These are phyloP conservation scores for Apostichopus leukothele DNA, from an alignment of 53 echinoderm and acorn worm species.

Conservation along the genomic window DNA sequence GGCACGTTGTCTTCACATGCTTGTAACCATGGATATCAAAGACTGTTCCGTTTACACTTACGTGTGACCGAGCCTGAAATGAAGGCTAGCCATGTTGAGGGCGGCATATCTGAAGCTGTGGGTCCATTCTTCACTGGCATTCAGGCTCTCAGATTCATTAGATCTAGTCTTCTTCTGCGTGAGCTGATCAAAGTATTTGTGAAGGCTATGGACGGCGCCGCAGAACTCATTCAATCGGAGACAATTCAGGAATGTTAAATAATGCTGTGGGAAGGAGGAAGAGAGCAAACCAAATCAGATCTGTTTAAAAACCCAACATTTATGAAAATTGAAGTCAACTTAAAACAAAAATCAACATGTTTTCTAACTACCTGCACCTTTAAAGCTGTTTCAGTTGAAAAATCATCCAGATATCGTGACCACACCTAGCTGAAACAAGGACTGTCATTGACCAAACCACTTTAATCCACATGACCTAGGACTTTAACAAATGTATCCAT, in stretches of 20 bases:
- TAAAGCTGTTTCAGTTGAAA: no score
- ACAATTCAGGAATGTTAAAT: constrained; percentile 76
- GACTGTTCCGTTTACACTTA: constrained; percentile 26
- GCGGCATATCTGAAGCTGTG: constrained; percentile 95
- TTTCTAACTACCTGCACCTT: no score
- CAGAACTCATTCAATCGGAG: constrained; percentile 90
- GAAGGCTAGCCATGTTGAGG: constrained; percentile 84
- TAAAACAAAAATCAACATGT: no score
- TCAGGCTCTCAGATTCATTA: constrained; percentile 47
- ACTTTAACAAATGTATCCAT: no score
- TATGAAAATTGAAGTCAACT: no score
- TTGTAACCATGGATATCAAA: no score
- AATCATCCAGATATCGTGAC: no score
- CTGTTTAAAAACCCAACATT: no score
- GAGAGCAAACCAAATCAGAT: not conserved
- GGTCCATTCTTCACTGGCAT: constrained; percentile 61
- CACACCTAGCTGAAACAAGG: no score
- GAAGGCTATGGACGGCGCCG: constrained; percentile 80
- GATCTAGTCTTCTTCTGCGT: constrained; percentile 58
- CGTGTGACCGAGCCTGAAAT: constrained; percentile 87
- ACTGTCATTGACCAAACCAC: no score
- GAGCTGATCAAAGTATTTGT: constrained; percentile 90
- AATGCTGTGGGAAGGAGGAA: constrained; percentile 58
- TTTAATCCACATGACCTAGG: no score
- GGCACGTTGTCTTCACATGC: no score